Percentiles rank a stretch among this genome's conserved stretches.
Evolutionary conservation across 2,888 invertebrate genomes (phyloP).

Genomic region (Lumbricus terrestris): DNA sequence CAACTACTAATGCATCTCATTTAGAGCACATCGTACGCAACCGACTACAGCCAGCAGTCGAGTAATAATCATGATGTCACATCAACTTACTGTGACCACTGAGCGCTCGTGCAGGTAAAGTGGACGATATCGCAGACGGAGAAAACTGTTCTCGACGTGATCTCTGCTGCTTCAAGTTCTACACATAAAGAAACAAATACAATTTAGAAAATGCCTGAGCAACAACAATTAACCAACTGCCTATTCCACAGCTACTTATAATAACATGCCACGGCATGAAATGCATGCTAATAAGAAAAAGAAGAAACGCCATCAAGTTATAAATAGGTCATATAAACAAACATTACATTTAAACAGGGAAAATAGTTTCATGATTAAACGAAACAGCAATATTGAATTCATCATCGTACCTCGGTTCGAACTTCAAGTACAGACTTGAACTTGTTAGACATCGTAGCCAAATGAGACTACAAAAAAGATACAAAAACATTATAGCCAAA

Average conservation of each 20-base stretch:
- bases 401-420: constrained; percentile 74
- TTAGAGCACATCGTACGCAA: too few relatives aligned
- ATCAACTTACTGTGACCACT: constrained; percentile 53
- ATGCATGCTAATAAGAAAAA: background rate
- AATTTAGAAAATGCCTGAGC: background rate
- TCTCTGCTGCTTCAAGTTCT: constrained; percentile 93
- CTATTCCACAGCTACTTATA: background rate
- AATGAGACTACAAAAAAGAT: constrained; percentile 68
- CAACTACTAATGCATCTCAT: too few relatives aligned
- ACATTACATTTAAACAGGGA: too few relatives aligned
- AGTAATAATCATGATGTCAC: background rate
- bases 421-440: constrained; percentile 97
- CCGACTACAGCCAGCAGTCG: background rate
- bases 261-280: background rate
- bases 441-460: constrained; percentile 94
- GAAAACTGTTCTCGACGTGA: constrained; percentile 81
- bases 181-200: constrained; percentile 32
- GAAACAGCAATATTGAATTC: background rate
- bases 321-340: too few relatives aligned
- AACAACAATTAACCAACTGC: background rate
- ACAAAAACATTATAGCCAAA: constrained; percentile 76
- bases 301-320: too few relatives aligned
- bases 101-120: constrained; percentile 58
- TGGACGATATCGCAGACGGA: constrained; percentile 47
- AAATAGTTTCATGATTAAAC: too few relatives aligned